Conservation (phyloP, 1,140 invertebrate species). For the Drosophila cardini region DNA sequence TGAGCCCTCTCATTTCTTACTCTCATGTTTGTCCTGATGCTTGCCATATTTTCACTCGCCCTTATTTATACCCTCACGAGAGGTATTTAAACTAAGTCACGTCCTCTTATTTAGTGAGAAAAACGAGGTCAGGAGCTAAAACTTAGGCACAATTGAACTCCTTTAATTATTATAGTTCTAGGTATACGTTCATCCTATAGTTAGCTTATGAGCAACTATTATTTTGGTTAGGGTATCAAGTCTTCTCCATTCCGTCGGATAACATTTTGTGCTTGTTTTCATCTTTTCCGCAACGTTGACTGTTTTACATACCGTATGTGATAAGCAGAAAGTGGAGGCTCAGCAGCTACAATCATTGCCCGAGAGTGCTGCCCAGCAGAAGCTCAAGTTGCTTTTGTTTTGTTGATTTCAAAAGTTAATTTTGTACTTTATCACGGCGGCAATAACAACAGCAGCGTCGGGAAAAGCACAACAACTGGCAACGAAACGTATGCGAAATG, state of each 20-base stretch:
- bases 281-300: constrained; percentile 26
- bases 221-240: too few relatives aligned
- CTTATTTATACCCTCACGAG: background rate
- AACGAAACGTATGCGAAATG: constrained; percentile 70
- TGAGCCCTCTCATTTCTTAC: background rate
- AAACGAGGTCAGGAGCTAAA: too few relatives aligned
- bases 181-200: too few relatives aligned
- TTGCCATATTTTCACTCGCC: constrained; percentile 21
- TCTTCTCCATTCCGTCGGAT: too few relatives aligned
- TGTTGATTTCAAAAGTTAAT: constrained; percentile 81
- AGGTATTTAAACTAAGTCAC: too few relatives aligned
- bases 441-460: constrained; percentile 22
- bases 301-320: constrained; percentile 23
- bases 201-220: too few relatives aligned
- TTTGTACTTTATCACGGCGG: constrained; percentile 73
- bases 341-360: constrained; percentile 48
- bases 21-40: background rate
- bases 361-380: constrained; percentile 26
- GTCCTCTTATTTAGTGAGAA: too few relatives aligned
- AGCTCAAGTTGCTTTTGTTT: constrained; percentile 51
- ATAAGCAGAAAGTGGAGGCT: background rate
- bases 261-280: background rate
- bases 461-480: constrained; percentile 12
- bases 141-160: too few relatives aligned
- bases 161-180: too few relatives aligned